Conservation (phyloP, 2,113 vertebrate species). For the Pica pica region DNA sequence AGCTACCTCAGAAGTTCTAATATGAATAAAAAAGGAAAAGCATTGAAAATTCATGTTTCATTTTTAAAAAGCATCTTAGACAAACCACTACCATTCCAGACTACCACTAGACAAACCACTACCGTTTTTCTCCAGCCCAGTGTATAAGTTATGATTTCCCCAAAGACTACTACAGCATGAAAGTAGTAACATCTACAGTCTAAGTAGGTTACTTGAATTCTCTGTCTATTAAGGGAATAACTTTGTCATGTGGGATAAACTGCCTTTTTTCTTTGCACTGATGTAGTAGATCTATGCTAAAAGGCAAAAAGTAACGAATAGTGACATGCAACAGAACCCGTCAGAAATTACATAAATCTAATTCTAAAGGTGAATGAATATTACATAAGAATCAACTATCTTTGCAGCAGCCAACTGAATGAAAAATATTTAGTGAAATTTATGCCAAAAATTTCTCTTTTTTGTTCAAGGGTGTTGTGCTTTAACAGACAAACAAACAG, state of each 20-base stretch:
- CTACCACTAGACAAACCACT: background rate
- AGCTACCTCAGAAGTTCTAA: background rate
- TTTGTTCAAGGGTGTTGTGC: background rate
- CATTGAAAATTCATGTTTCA: background rate
- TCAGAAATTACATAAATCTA: background rate
- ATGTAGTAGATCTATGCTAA: background rate
- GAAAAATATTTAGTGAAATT: background rate
- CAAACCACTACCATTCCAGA: background rate
- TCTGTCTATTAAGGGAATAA: background rate
- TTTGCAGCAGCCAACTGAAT: background rate
- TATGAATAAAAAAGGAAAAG: fast-evolving
- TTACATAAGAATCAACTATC: background rate
- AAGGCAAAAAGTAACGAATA: background rate
- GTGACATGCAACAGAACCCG: background rate
- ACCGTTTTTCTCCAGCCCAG: background rate
- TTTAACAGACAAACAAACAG: background rate
- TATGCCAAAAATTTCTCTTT: background rate
- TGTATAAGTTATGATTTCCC: background rate
- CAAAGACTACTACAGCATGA: background rate
- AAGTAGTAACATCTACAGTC: background rate
- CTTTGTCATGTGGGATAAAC: background rate
- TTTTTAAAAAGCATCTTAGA: background rate
- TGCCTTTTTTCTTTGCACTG: too few species aligned
- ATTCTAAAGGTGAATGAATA: background rate
- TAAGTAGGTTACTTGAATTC: background rate